These are phyloP conservation scores for Alouatta palliata DNA, from an alignment of 2,113 vertebrate genomes.

Conservation along the genomic window DNA sequence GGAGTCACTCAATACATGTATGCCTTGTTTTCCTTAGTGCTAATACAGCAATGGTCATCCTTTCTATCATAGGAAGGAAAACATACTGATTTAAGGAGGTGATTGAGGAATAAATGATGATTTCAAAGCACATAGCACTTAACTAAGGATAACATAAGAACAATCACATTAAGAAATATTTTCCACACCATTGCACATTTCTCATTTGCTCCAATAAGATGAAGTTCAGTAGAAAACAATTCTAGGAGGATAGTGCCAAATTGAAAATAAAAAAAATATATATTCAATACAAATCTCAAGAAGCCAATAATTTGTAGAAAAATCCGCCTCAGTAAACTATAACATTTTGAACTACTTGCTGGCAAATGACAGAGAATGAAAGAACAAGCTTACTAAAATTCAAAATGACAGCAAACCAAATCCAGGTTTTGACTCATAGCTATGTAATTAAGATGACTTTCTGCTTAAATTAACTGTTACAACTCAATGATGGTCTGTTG, in stretches of 20 bases:
- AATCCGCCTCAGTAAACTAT: neutral
- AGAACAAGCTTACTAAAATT: neutral
- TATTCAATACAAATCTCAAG: neutral
- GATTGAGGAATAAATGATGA: slow-evolving; percentile 31
- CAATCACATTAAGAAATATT: slow-evolving; percentile 36
- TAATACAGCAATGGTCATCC: neutral
- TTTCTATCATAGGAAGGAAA: neutral
- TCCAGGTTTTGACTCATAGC: neutral
- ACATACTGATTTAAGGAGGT: slow-evolving; percentile 29
- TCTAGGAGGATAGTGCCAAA: neutral
- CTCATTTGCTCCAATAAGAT: neutral
- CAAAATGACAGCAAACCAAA: neutral
- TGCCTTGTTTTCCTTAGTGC: neutral
- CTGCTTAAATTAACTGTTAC: neutral
- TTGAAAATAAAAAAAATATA: slow-evolving; percentile 16
- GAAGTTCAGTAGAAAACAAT: slow-evolving; percentile 3
- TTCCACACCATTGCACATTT: slow-evolving; percentile 51
- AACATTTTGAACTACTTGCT: neutral
- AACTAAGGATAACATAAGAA: slow-evolving; percentile 32
- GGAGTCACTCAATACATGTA: neutral
- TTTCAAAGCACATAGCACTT: slow-evolving; percentile 32
- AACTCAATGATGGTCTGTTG: neutral
- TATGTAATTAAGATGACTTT: slow-evolving; percentile 9
- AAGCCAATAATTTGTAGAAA: neutral
- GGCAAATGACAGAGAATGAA: neutral